Evolutionary conservation across 2,888 invertebrate species (phyloP).

Genomic region (Schrankia costaestrigalis): DNA sequence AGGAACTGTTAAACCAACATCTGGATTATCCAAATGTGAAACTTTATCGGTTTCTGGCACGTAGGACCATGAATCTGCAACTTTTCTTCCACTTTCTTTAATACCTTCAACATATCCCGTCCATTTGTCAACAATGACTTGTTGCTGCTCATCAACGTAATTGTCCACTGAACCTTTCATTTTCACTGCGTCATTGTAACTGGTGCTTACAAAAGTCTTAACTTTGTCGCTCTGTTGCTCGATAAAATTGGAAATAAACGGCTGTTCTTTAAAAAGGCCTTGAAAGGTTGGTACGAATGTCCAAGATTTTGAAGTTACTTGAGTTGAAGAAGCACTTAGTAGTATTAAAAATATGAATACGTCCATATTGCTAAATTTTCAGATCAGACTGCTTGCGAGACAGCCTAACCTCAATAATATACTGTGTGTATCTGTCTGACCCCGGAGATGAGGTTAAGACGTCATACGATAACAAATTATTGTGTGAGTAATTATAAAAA

Average conservation of each 20-base stretch:
- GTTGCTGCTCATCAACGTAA: conserved; percentile 54
- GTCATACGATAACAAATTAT: conserved; percentile 35
- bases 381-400: conserved; percentile 28
- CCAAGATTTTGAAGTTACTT: conserved; percentile 19
- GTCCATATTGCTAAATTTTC: conserved; percentile 29
- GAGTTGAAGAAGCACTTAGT: conserved; percentile 8
- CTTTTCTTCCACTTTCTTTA: conserved; percentile 44
- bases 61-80: conserved; percentile 48
- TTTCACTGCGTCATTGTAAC: conserved; percentile 36
- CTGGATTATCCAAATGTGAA: conserved; percentile 51
- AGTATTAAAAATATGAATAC: conserved; percentile 14
- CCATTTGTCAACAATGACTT: conserved; percentile 46
- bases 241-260: conserved; percentile 27
- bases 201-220: conserved; percentile 39
- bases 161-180: conserved; percentile 48
- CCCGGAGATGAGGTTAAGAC: conserved; percentile 42
- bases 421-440: conserved; percentile 28
- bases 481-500: conserved; percentile 19
- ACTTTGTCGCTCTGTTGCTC: conserved; percentile 40
- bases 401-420: conserved; percentile 29
- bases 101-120: conserved; percentile 51
- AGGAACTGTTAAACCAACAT: conserved; percentile 56
- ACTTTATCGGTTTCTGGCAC: conserved; percentile 36
- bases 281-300: conserved; percentile 24
- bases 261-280: conserved; percentile 22